These are phyloP conservation scores for Microctenopoma stevenorrisi DNA, from an alignment of 2,797 vertebrate species.

Conservation along the genomic window DNA sequence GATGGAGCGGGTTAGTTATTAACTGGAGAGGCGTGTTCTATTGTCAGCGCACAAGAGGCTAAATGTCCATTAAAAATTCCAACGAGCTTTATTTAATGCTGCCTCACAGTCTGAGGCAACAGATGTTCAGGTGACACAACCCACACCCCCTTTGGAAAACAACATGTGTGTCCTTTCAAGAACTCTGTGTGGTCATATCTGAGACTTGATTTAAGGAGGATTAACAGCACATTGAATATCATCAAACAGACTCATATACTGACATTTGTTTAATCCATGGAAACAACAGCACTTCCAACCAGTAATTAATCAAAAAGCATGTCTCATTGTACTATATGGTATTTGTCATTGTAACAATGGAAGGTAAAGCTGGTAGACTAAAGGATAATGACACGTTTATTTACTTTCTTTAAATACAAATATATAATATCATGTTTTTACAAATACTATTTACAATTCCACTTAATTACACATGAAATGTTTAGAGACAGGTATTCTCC, in stretches of 20 bases:
- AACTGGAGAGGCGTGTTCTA: constrained; percentile 11
- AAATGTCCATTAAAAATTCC: constrained; percentile 40
- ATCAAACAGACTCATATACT: constrained; percentile 35
- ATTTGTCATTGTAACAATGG: constrained; percentile 65
- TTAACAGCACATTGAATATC: constrained; percentile 16
- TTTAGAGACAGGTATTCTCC: constrained; percentile 24
- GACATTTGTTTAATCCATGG: constrained; percentile 44
- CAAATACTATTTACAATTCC: constrained; percentile 93
- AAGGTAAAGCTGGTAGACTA: constrained; percentile 54
- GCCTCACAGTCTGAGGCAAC: constrained; percentile 58
- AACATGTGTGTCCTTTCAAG: constrained; percentile 5
- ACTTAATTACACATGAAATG: constrained; percentile 84
- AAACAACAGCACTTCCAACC: constrained; percentile 46
- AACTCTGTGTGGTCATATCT: constrained; percentile 22
- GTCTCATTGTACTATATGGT: constrained; percentile 27
- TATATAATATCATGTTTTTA: constrained; percentile 89
- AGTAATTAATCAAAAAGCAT: constrained; percentile 53
- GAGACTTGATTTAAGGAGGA: constrained; percentile 7
- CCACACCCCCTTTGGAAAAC: constrained; percentile 31
- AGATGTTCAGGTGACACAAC: constrained; percentile 71
- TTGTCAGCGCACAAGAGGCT: constrained; percentile 15
- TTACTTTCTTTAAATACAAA: constrained; percentile 90
- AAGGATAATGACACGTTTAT: constrained; percentile 40
- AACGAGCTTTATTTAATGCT: constrained; percentile 45
- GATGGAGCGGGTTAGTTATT: not conserved